A percentile compares a stretch with the other conserved stretches of the same genome.
phyloP scores from a whole-genome alignment of 1,140 invertebrate species.

The Megathymus violae region DNA sequence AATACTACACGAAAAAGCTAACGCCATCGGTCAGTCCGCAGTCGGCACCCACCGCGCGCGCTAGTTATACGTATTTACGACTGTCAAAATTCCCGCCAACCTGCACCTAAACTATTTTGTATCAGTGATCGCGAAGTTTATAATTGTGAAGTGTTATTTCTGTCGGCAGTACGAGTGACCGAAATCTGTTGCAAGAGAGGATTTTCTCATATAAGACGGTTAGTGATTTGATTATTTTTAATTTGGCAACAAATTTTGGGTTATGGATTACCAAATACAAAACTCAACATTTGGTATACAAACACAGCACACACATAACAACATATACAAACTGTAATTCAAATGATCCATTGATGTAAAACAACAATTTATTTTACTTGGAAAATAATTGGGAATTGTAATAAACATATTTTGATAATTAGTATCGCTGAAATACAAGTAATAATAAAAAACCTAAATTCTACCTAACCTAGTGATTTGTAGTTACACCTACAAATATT shows the following conservation, averaged over 20 bases:
- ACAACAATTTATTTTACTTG: conserved; percentile 8
- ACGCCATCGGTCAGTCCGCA: conserved; percentile 35
- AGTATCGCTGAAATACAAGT: no score
- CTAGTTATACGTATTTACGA: conserved; percentile 20
- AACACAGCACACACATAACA: no score
- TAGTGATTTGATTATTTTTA: no score
- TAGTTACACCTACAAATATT: no score
- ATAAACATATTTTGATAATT: no score
- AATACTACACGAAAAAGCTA: conserved; percentile 49
- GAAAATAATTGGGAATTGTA: no score
- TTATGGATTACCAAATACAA: no score
- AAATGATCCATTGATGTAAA: conserved; percentile 5
- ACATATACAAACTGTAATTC: background rate
- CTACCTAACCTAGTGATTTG: no score
- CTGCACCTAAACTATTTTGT: conserved; percentile 16
- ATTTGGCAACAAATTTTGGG: no score
- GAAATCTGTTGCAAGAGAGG: conserved; percentile 33
- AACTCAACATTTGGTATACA: no score
- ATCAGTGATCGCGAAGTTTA: conserved; percentile 36
- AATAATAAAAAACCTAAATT: no score
- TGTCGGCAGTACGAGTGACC: conserved; percentile 24
- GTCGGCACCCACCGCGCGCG: conserved; percentile 43
- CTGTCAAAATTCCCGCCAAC: conserved; percentile 35
- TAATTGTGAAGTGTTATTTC: conserved; percentile 41
- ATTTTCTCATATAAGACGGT: conserved; percentile 35